Conservation (phyloP, 2,113 vertebrate species). For the Phyllopteryx taeniolatus region DNA sequence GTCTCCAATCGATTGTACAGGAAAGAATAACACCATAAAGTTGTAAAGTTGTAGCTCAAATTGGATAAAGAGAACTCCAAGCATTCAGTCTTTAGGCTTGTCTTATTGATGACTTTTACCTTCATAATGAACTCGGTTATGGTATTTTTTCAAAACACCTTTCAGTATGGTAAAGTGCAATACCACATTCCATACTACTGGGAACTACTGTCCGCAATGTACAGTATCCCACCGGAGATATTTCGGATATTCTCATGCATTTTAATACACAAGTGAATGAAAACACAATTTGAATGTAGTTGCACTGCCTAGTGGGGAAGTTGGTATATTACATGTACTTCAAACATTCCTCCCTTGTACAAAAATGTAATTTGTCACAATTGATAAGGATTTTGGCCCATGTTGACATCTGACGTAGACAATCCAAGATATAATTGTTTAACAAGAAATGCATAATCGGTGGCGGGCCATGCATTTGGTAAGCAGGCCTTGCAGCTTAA, state of each 20-base stretch:
- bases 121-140: slow-evolving; percentile 11
- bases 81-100: slow-evolving; percentile 30
- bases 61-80: slow-evolving; percentile 23
- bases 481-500: too few species aligned
- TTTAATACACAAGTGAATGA: too few species aligned
- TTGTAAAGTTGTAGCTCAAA: slow-evolving; percentile 1
- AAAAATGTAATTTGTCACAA: background rate
- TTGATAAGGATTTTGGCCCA: background rate
- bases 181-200: too few species aligned
- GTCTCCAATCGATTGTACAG: slow-evolving; percentile 30
- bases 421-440: too few species aligned
- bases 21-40: slow-evolving; percentile 15
- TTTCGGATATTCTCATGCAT: background rate
- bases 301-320: background rate
- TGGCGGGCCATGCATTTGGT: too few species aligned
- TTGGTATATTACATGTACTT: background rate
- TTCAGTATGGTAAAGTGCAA: background rate
- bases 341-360: background rate
- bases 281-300: background rate
- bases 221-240: background rate
- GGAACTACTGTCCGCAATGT: background rate
- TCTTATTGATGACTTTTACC: slow-evolving; percentile 35
- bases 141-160: background rate
- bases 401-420: background rate
- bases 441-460: too few species aligned